Evolutionary conservation across 2,113 vertebrate species (phyloP).

Genomic region (Phrynosoma platyrhinos): DNA sequence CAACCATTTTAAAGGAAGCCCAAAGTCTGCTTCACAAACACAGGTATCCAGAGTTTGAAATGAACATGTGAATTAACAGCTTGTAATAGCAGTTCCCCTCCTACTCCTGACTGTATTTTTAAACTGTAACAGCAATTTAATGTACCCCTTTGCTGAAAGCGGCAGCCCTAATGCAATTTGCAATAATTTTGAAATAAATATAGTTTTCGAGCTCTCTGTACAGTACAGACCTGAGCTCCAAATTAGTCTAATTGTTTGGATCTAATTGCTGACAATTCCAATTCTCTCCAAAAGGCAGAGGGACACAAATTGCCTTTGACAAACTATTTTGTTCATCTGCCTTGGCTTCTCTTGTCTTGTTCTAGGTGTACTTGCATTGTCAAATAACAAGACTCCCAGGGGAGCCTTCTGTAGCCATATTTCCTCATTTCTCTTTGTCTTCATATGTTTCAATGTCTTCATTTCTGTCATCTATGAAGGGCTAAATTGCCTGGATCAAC

Average conservation of each 20-base stretch:
- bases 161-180: not conserved
- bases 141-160: not conserved
- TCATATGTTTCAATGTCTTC: not conserved
- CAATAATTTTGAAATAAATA: constrained; percentile 11
- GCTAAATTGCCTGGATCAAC: constrained; percentile 8
- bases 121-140: not conserved
- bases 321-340: not conserved
- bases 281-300: constrained; percentile 29
- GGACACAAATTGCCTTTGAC: constrained; percentile 14
- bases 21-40: not conserved
- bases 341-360: not conserved
- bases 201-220: not conserved
- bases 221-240: not conserved
- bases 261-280: constrained; percentile 27
- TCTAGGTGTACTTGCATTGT: not conserved
- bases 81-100: constrained; percentile 1
- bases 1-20: no score
- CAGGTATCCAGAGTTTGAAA: not conserved
- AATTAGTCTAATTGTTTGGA: constrained; percentile 23
- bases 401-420: not conserved
- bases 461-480: constrained; percentile 26
- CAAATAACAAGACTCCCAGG: constrained; percentile 1
- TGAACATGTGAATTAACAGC: not conserved
- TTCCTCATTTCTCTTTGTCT: no score
- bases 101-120: not conserved